These are phyloP conservation scores for Alloscopus bannaensis DNA, from an alignment of 2,888 invertebrate genomes.

Conservation along the genomic window DNA sequence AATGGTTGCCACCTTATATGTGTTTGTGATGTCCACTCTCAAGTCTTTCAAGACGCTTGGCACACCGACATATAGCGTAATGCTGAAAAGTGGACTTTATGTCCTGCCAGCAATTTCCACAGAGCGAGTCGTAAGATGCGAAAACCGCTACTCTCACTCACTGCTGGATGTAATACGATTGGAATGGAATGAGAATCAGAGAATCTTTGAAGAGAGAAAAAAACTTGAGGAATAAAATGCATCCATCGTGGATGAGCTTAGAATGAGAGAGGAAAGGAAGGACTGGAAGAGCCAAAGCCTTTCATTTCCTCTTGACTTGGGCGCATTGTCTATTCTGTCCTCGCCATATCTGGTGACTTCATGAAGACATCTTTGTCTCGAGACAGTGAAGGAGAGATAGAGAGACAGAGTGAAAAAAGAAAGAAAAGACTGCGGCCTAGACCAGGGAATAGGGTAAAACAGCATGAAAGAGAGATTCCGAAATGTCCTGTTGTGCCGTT, in stretches of 20 bases:
- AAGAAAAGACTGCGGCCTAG: not conserved
- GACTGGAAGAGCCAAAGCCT: conserved; percentile 5
- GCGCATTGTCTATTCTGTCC: conserved; percentile 12
- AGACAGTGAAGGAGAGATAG: not conserved
- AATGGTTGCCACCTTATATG: not conserved
- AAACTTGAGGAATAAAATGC: conserved; percentile 7
- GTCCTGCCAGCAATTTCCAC: not conserved
- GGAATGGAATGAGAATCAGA: conserved; percentile 17
- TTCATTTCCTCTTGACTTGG: not conserved
- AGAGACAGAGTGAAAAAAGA: not conserved
- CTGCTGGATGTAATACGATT: conserved; percentile 22
- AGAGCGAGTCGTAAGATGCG: not conserved
- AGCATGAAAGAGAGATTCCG: not conserved
- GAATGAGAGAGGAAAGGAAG: not conserved
- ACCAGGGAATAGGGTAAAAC: too few relatives aligned
- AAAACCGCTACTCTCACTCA: too few relatives aligned
- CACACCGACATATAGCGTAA: not conserved
- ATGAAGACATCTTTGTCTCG: not conserved
- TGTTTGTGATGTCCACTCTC: not conserved
- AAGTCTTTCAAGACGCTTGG: not conserved
- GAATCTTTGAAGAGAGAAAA: too few relatives aligned
- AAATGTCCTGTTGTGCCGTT: conserved; percentile 18
- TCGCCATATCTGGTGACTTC: conserved; percentile 1
- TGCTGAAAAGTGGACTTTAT: not conserved
- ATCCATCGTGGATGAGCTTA: not conserved